phyloP scores from a whole-genome alignment of 2,113 vertebrate genomes.

The Poeciliopsis occidentalis region DNA sequence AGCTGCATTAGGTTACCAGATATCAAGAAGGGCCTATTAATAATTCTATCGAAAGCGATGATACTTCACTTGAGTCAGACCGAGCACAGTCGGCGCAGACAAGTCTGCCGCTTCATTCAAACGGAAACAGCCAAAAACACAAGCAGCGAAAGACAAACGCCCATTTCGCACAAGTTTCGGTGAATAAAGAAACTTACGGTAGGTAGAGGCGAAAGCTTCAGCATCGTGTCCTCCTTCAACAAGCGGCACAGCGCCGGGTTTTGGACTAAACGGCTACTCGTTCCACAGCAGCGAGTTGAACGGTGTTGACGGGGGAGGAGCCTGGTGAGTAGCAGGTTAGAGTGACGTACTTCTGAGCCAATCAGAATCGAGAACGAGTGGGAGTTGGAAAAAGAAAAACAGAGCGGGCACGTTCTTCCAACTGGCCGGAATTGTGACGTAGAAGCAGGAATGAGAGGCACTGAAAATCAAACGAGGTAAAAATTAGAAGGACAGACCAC shows the following conservation, averaged over 20 bases:
- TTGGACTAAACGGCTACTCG: conserved; percentile 3
- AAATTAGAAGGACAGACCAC: neutral
- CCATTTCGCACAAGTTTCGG: neutral
- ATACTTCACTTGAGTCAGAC: conserved; percentile 7
- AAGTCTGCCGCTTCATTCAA: conserved; percentile 18
- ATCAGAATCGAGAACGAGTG: conserved; percentile 11
- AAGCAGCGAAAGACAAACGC: neutral
- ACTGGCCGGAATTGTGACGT: conserved; percentile 44
- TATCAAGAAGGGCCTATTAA: conserved; percentile 47
- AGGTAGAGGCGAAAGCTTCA: conserved; percentile 32
- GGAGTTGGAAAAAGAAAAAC: rapidly evolving
- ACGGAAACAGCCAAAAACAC: neutral
- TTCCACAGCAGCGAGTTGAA: conserved; percentile 4
- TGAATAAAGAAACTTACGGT: conserved; percentile 48
- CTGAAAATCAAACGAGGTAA: conserved; percentile 4
- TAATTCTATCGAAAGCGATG: conserved; percentile 64
- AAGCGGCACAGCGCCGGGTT: neutral
- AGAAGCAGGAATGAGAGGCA: neutral
- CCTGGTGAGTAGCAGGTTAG: neutral
- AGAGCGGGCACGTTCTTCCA: conserved; percentile 15
- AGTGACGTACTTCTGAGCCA: conserved; percentile 15
- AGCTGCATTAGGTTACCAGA: neutral
- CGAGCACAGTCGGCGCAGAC: neutral
- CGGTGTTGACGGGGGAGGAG: conserved; percentile 26
- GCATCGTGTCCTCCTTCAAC: conserved; percentile 24